Evolutionary conservation across 2,888 invertebrate species (phyloP), one percentile per base, ranked within the genome.

Genomic region (Aplocera efformata): DNA sequence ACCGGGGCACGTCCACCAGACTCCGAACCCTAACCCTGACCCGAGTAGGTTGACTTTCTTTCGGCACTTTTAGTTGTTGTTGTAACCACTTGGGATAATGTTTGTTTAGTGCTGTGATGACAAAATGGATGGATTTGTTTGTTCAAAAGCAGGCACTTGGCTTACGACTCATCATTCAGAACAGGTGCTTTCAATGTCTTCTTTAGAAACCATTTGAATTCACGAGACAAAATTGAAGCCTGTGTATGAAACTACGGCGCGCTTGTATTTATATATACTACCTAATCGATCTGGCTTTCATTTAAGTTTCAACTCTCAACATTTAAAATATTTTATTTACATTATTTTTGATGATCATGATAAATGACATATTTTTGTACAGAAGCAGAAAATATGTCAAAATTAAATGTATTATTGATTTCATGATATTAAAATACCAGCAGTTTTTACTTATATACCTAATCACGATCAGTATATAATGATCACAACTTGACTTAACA

Each of bases 51-150:
- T 29, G 6, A 6, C n/a, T 35, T 8, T 27, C 1, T 21, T 5
- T 27, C 23, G 29, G 6, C 1, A 2, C 1, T 6, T 3, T 1
- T 9, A 6, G 11, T 20, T 45, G 45, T 45, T 45, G 36, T 45
- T 32, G 45, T 45, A 45, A 36, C 21, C 25, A 39, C 32, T 40
- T 10, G 35, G 40, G 45, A 37, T 36, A 33, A 40, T 41, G 40
- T 45, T 36, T 40, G 40, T 45, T 45, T 40, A 40, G 40, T 33
- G 32, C 32, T 22, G 36, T 29, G 45, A 45, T 45, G 45, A 40
- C 45, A 40, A 45, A 45, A 32, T 40, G 45, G 44, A 44, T 36
- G 35, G 35, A 38, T 31, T 36, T 45, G 40, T 45, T 45, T 45
- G 25, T 21, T 41, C 35, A 35, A 40, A 22, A 32, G 40, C 11